Evolutionary conservation across 2,797 vertebrate genomes (phyloP).

Genomic region (Urophycis tenuis): DNA sequence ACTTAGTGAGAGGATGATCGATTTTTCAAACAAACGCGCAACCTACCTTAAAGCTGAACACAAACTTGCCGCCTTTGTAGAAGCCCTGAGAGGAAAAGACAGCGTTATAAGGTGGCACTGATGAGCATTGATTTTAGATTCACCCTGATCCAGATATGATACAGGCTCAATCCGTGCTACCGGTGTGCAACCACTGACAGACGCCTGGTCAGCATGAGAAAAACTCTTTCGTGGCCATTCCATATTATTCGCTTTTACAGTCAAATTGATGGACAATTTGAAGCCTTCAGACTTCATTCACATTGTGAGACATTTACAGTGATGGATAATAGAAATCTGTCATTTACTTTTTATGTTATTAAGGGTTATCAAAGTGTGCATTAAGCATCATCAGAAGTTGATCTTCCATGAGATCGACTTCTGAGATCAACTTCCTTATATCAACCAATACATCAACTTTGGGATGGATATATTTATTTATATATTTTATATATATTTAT

Average conservation of each 20-base stretch:
- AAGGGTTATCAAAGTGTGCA: background rate
- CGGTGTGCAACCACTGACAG: background rate
- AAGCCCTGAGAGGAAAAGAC: slow-evolving; percentile 74
- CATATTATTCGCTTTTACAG: too few species aligned
- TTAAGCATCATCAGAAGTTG: background rate
- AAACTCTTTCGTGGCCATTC: too few species aligned
- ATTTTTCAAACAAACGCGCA: background rate
- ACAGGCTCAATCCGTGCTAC: background rate
- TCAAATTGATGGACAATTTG: too few species aligned
- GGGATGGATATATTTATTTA: too few species aligned
- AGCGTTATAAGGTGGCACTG: background rate
- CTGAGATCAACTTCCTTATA: background rate
- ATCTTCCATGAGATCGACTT: background rate
- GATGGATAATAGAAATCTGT: background rate
- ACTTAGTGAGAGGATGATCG: background rate
- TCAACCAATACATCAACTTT: too few species aligned
- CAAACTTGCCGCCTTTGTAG: slow-evolving; percentile 91
- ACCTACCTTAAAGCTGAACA: slow-evolving; percentile 96
- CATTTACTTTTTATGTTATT: background rate
- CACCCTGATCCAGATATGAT: background rate
- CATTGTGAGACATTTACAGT: background rate
- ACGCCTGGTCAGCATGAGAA: background rate
- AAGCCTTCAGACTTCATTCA: background rate
- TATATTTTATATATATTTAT: too few species aligned
- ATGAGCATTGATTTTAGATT: background rate